Conservation (phyloP, 2,113 vertebrate species). For the Thryonomys swinderianus region DNA sequence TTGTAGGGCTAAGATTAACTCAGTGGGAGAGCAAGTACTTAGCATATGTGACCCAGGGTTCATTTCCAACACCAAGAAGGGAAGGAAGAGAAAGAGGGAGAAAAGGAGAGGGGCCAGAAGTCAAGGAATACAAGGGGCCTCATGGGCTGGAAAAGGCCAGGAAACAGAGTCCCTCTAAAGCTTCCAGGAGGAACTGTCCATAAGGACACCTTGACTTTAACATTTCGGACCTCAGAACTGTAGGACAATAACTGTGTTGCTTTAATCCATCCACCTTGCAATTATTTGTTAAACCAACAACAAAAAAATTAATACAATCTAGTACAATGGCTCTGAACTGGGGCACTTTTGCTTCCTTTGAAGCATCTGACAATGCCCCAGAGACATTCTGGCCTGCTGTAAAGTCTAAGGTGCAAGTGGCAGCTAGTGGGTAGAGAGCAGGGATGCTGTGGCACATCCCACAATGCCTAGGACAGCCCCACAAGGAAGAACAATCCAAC, state of each 20-base stretch:
- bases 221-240: not conserved
- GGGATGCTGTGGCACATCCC: too few species aligned
- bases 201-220: not conserved
- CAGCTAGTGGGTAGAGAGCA: not conserved
- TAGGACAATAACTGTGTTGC: not conserved
- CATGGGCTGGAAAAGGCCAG: not conserved
- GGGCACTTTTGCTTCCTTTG: not conserved
- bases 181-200: not conserved
- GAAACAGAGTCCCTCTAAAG: not conserved
- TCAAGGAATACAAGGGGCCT: not conserved
- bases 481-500: not conserved
- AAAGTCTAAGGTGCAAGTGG: not conserved
- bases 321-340: not conserved
- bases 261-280: not conserved
- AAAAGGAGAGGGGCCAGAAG: not conserved
- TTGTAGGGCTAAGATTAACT: not conserved
- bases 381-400: not conserved
- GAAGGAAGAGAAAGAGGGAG: not conserved
- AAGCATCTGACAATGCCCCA: not conserved
- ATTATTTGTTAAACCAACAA: not conserved
- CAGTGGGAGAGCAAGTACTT: not conserved
- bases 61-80: not conserved
- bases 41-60: not conserved
- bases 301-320: not conserved
- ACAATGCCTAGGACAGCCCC: not conserved